Evolutionary conservation across 2,113 vertebrate genomes (phyloP).

Genomic region (Nycticebus coucang): DNA sequence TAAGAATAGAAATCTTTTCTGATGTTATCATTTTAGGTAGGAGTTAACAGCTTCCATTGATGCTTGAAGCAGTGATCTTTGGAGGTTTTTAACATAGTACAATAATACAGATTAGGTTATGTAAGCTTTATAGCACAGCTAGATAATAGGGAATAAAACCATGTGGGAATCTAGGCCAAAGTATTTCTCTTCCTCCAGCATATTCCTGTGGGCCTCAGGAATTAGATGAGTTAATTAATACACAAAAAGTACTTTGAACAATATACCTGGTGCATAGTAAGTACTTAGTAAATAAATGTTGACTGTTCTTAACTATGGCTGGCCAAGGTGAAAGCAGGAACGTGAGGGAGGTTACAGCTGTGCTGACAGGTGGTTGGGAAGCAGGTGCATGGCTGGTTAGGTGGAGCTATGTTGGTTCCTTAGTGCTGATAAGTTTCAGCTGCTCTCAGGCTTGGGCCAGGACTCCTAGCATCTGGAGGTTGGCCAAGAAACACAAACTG

Average conservation of each 20-base stretch:
- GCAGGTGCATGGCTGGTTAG: background rate
- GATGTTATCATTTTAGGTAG: conserved; percentile 56
- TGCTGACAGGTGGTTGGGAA: background rate
- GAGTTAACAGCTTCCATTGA: conserved; percentile 69
- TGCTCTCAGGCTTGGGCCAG: background rate
- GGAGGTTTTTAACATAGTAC: conserved; percentile 65
- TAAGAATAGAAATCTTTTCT: conserved; percentile 59
- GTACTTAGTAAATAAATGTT: background rate
- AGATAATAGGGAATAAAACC: conserved; percentile 58
- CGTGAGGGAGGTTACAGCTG: background rate
- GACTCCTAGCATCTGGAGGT: background rate
- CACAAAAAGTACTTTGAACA: background rate
- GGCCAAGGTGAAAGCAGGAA: background rate
- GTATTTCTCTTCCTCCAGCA: conserved; percentile 19
- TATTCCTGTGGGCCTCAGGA: background rate
- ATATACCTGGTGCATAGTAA: background rate
- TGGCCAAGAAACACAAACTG: background rate
- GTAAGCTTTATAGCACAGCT: conserved; percentile 66
- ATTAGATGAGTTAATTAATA: conserved; percentile 29
- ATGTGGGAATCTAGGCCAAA: conserved; percentile 48
- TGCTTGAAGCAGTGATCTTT: conserved; percentile 66
- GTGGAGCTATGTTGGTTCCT: background rate
- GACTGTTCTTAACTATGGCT: background rate
- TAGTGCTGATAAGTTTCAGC: background rate
- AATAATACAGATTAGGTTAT: conserved; percentile 69